These are phyloP conservation scores for Sinopyrophorus schimmeli DNA, from an alignment of 2,888 invertebrate genomes.

Conservation along the genomic window DNA sequence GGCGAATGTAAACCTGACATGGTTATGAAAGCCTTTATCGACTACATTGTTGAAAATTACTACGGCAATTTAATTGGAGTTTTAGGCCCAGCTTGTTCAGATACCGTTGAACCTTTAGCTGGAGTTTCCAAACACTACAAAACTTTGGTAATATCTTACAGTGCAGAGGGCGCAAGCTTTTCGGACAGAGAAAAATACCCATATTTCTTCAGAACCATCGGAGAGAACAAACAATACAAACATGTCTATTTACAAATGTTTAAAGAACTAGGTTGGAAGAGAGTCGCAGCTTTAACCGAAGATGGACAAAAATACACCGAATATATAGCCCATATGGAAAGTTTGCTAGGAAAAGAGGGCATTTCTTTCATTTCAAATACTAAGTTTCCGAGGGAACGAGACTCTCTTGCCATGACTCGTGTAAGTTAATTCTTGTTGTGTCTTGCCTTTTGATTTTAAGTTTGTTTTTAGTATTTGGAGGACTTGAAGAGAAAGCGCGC, in stretches of 20 bases:
- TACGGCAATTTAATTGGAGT: slow-evolving; percentile 69
- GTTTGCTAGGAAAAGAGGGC: slow-evolving; percentile 63
- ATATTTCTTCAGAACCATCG: slow-evolving; percentile 79
- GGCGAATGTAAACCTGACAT: slow-evolving; percentile 73
- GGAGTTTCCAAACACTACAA: slow-evolving; percentile 74
- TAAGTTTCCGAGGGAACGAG: slow-evolving; percentile 67
- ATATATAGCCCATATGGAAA: slow-evolving; percentile 72
- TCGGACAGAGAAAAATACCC: slow-evolving; percentile 71
- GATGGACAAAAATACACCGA: slow-evolving; percentile 79
- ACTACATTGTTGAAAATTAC: slow-evolving; percentile 62
- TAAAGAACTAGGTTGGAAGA: slow-evolving; percentile 65
- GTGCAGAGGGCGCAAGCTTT: slow-evolving; percentile 75
- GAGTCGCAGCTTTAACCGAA: slow-evolving; percentile 76
- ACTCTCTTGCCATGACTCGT: slow-evolving; percentile 61
- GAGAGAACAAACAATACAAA: slow-evolving; percentile 73
- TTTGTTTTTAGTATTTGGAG: slow-evolving; percentile 61
- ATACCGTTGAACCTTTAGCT: slow-evolving; percentile 78
- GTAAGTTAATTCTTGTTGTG: too few species aligned
- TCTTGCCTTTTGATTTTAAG: too few species aligned
- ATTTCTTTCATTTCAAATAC: slow-evolving; percentile 70
- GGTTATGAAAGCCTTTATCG: slow-evolving; percentile 75
- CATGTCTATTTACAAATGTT: slow-evolving; percentile 67
- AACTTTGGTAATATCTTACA: slow-evolving; percentile 75
- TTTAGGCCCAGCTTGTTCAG: slow-evolving; percentile 79
- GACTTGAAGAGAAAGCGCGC: slow-evolving; percentile 68